Percentiles rank a stretch among this genome's conserved stretches.
Conservation (phyloP, 2,888 invertebrate genomes). For the Polydrusus pterygomalis region DNA sequence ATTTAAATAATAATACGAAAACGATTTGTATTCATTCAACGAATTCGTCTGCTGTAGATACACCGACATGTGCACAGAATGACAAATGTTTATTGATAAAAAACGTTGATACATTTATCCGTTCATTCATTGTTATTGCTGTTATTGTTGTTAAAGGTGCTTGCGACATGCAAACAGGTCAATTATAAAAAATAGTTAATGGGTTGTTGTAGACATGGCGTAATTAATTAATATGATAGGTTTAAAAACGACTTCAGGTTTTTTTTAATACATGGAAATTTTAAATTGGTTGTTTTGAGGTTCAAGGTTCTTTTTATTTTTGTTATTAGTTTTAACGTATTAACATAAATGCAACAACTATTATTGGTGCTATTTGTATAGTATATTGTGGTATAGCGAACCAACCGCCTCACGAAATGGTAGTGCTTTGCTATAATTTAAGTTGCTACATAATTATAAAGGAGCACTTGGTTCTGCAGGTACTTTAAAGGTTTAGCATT, state of each 20-base stretch:
- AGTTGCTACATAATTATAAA: no score
- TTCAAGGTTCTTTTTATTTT: no score
- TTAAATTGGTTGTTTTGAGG: no score
- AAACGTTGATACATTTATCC: background rate
- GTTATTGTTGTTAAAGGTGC: slow-evolving; percentile 1
- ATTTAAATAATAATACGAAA: slow-evolving; percentile 16
- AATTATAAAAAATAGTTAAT: background rate
- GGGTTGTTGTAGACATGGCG: background rate
- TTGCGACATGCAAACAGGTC: background rate
- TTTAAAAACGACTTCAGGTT: background rate
- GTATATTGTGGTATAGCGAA: no score
- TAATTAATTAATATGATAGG: background rate
- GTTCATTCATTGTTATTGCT: slow-evolving; percentile 11
- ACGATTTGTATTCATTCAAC: slow-evolving; percentile 11
- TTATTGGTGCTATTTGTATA: no score
- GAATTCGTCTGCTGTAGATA: background rate
- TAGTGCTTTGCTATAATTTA: no score
- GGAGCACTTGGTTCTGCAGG: no score
- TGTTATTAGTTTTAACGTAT: no score
- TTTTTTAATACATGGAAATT: no score
- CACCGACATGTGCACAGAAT: background rate
- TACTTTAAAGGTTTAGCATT: no score
- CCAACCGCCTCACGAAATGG: no score
- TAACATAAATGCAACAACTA: no score
- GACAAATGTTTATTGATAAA: slow-evolving; percentile 11